These are phyloP conservation scores for Lepidocyrtinus sp. DNA, from an alignment of 2,888 invertebrate species.

Conservation along the genomic window DNA sequence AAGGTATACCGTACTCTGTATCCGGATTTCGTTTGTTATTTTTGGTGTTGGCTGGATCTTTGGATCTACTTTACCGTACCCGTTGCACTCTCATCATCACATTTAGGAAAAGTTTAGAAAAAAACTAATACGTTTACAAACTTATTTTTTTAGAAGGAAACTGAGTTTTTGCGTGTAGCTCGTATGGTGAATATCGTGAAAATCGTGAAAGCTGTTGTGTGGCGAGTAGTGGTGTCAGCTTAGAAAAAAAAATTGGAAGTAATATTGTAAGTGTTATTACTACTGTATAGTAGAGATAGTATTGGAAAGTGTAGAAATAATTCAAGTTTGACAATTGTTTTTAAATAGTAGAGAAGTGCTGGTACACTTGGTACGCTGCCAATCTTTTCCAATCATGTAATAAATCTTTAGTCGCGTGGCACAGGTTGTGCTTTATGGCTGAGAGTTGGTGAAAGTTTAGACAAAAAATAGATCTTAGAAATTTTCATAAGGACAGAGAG, in stretches of 20 bases:
- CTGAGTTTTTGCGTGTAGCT: slow-evolving; percentile 47
- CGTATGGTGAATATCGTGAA: no score
- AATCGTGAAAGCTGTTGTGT: slow-evolving; percentile 51
- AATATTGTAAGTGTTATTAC: no score
- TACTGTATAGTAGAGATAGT: no score
- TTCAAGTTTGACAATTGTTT: no score
- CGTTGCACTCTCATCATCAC: slow-evolving; percentile 53
- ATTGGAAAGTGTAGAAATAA: no score
- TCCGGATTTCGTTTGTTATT: slow-evolving; percentile 58
- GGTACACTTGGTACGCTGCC: slow-evolving; percentile 50
- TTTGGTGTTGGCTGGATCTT: slow-evolving; percentile 59
- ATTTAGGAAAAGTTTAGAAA: no score
- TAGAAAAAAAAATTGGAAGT: slow-evolving; percentile 22
- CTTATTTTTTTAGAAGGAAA: slow-evolving; percentile 28
- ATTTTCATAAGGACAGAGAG: no score
- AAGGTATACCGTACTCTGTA: slow-evolving; percentile 33
- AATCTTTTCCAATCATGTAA: slow-evolving; percentile 55
- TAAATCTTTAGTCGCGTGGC: slow-evolving; percentile 60
- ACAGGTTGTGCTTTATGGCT: slow-evolving; percentile 57
- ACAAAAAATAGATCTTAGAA: slow-evolving; percentile 27
- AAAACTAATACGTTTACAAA: no score
- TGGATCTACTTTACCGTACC: slow-evolving; percentile 50
- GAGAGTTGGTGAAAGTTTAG: slow-evolving; percentile 56
- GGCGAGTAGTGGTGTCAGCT: background rate
- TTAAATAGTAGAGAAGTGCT: slow-evolving; percentile 38